Percentiles rank a stretch among this genome's conserved stretches.
phyloP scores from a whole-genome alignment of 2,797 vertebrate genomes.

The Enoplosus armatus region DNA sequence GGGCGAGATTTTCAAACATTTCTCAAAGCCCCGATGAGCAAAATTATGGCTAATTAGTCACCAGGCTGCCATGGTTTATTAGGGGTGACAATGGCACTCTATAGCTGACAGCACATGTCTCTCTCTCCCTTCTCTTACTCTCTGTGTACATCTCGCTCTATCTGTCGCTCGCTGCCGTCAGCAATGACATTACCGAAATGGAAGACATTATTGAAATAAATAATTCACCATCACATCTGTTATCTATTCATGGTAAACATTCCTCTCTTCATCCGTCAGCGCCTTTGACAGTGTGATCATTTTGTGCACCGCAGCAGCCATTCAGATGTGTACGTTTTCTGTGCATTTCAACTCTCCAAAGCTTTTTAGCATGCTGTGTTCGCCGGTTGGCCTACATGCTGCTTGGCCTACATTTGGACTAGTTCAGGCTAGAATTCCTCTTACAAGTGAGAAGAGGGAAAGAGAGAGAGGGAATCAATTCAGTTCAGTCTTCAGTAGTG shows the following conservation, averaged over 20 bases:
- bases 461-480: not conserved
- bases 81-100: conserved; percentile 64
- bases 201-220: conserved; percentile 64
- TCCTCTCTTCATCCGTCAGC: conserved; percentile 50
- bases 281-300: conserved; percentile 19
- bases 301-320: conserved; percentile 5
- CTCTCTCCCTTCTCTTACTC: conserved; percentile 1
- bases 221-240: conserved; percentile 67
- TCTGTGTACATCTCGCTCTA: conserved; percentile 31
- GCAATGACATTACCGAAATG: conserved; percentile 59
- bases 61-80: conserved; percentile 68
- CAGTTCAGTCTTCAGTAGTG: not conserved
- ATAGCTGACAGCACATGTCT: conserved; percentile 58
- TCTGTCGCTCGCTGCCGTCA: conserved; percentile 36
- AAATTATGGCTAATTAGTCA: conserved; percentile 76
- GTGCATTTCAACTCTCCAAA: not conserved
- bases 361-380: not conserved
- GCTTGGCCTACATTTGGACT: conserved; percentile 20
- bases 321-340: not conserved
- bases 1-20: conserved; percentile 61
- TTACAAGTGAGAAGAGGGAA: not conserved
- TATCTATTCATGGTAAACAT: conserved; percentile 65
- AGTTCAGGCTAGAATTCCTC: not conserved
- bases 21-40: conserved; percentile 68
- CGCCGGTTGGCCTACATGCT: conserved; percentile 7